Evolutionary conservation across 53 echinoderm and acorn worm species (phyloP), one percentile per base, ranked within the genome.

Genomic region (Apostichopus leukothele): DNA sequence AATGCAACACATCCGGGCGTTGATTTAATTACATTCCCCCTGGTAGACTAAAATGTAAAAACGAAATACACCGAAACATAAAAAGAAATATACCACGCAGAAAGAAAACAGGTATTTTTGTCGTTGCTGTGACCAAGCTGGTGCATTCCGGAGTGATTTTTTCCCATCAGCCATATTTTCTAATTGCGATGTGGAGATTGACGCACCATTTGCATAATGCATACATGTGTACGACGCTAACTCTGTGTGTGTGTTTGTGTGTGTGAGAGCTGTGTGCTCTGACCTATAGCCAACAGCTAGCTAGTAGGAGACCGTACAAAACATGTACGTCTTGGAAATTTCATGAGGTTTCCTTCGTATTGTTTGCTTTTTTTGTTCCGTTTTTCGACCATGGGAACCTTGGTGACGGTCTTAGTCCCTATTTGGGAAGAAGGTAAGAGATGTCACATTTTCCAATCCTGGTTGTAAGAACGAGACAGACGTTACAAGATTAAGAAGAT

Each of bases 371-470:
- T 39, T 81, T 81, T 81, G 60, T 59, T 81, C 51, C 21, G 51
- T 59, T 81, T 81, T 81, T 81, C 55, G 18, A 85, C 39, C 68
- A 85, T 85, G 85, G 85, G 85, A 67, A 85, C 85, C 5, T 85
- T 85, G 71, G 85, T 85, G 20, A 85, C 85, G 11, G 85, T 85
- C 4, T 85, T 85, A 85, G 85, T 85, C 60, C 85, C 85, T 26
- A 50, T 85, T 20, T 85, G 85, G 85, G 85, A 85, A 39, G 85
- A 85, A 85, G 85, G 85, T 85, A 85, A 85, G 85, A 50, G 13
- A 14, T 71, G 71, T 71, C 18, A 71, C 6, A 71, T 71, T 71
- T 71, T 71, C 71, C 71, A 19, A 14, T 71, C 71, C 20, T 1
- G 39, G 39, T 39, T n/a, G 13, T 71, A 5, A 71, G 71, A 71